Evolutionary conservation across 2,113 vertebrate genomes (phyloP), one percentile per base, ranked within the genome.

Genomic region (Himantopus leucocephalus): DNA sequence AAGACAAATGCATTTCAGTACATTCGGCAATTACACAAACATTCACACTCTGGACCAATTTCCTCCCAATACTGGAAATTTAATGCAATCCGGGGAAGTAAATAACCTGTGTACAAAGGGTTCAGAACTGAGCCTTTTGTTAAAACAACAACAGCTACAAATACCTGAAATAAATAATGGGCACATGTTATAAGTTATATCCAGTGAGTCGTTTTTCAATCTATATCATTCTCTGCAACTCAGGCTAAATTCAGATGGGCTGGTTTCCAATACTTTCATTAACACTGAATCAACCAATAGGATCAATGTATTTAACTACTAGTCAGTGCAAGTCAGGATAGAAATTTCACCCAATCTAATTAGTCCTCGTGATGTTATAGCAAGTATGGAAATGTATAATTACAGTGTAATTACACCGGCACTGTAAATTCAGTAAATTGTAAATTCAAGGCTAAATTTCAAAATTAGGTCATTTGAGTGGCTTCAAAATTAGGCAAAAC

Each of bases 391-490:
- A 97, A 95, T 76, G 84, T 79, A 82, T 96, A 97, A 97, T 92
- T 97, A 80, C 91, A 79, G 59, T 71, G 94, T 88, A 97, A 96
- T 96, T 95, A 94, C 71, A 88, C 32, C 55, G 77, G 14, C 80
- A 73, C 59, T 3, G 16, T 68, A 85, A 90, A 94, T 30, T 67
- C 63, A 78, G 80, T 75, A 90, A 88, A 74, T 85, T 79, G 89
- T 53, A 94, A 94, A 96, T 97, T 92, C 95, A 63, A 74, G 95
- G 89, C 89, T 97, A 88, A 95, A 96, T 97, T 96, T 96, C 91
- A 94, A 93, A 96, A 89, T 2, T 73, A 71, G 89, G 59, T 88
- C 87, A 68, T 93, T 66, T 90, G 67, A 95, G 63, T 35, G 24
- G 87, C 81, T 83, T 92, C 89, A 96, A 67, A 95, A 95, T 90